These are phyloP conservation scores for Diorhabda sublineata DNA, from an alignment of 1,140 invertebrate species.

Conservation along the genomic window DNA sequence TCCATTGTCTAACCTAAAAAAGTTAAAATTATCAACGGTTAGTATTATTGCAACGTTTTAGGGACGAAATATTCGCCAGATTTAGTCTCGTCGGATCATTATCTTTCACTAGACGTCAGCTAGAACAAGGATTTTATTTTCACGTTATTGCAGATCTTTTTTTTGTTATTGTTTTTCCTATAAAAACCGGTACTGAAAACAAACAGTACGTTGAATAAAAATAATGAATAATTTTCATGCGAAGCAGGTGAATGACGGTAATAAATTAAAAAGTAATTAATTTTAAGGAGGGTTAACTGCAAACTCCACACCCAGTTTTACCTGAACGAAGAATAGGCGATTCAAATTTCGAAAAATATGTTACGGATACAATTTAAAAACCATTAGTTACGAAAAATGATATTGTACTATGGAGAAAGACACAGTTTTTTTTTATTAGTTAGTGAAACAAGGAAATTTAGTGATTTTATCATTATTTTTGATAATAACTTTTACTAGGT, in stretches of 20 bases:
- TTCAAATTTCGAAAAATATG: conserved; percentile 18
- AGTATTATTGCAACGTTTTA: too few relatives aligned
- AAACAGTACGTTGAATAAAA: conserved; percentile 11
- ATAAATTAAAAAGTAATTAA: conserved; percentile 24
- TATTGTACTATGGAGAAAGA: not conserved
- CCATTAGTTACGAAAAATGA: not conserved
- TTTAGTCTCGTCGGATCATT: not conserved
- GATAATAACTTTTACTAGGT: too few relatives aligned
- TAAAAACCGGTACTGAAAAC: not conserved
- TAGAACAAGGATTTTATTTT: too few relatives aligned
- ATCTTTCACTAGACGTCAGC: too few relatives aligned
- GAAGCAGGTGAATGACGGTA: conserved; percentile 21
- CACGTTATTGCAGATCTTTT: too few relatives aligned
- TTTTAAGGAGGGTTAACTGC: conserved; percentile 18
- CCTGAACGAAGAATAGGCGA: conserved; percentile 15
- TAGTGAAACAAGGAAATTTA: too few relatives aligned
- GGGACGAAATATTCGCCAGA: too few relatives aligned
- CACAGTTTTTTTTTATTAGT: too few relatives aligned
- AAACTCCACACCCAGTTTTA: conserved; percentile 20
- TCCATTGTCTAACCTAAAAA: too few relatives aligned
- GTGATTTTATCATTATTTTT: too few relatives aligned
- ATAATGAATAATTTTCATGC: conserved; percentile 19
- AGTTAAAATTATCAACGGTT: too few relatives aligned
- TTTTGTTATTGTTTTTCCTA: too few relatives aligned
- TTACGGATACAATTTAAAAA: not conserved